Base-by-base conservation (phyloP, 2,888 invertebrate genomes). In the Noctua pronuba region DNA sequence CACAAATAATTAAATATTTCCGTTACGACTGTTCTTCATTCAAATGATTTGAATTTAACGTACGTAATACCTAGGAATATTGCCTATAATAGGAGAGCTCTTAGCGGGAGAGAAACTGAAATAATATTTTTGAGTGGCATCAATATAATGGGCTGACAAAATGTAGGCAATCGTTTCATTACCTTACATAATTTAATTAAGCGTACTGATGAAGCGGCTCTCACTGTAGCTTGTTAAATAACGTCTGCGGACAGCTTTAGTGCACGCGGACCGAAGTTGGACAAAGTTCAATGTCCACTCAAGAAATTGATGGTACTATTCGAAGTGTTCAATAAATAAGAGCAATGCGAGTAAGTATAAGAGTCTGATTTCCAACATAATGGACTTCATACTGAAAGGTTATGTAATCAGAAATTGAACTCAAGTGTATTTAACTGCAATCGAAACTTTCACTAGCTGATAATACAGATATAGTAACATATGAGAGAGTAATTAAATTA, bases 151-250 rank as follows among this genome's bases (percentile, higher is more conserved):
- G 24, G 44, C 58, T n/a, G 31, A 8, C 41, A 35, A 77, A 77
- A 83, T 79, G 67, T 79, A 68, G 79, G 77, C 68, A 65, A 82
- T 73, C 31, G 41, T 74, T 80, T 64, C 72, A 76, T 86, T 73
- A 58, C 65, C 46, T 85, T 82, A 78, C 68, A 60, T 85, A 82
- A 85, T 60, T n/a, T 73, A 77, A 80, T 85, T 82, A 80, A 66
- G 58, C 31, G 46, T 68, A 78, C 75, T 79, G 77, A 78, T 65
- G 62, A 73, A 31, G 38, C 52, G 31, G 74, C 62, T 75, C 52
- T 73, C 73, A 24, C 68, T n/a, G 13, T 28, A 13, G 21, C 60
- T 62, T 75, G 67, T 85, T 82, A 68, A 76, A 76, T 84, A 84
- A 83, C 49, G 65, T 44, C 41, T 65, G 38, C 55, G 67, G 79